Conservation (phyloP, 2,888 invertebrate genomes). For the Glaucopsyche alexis region DNA sequence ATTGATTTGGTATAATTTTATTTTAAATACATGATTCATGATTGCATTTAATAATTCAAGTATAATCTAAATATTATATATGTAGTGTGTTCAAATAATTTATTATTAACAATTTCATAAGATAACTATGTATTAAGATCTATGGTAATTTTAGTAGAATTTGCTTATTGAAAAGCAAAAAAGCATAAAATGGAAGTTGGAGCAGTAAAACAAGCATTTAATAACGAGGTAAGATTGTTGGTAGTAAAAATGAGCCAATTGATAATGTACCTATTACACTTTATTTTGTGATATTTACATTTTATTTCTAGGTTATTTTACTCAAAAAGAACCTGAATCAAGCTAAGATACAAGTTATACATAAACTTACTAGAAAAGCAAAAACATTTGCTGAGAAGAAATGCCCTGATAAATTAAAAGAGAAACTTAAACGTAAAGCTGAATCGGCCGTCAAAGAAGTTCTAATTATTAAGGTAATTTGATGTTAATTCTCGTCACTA, state of each 20-base stretch:
- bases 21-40: not conserved
- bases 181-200: conserved; percentile 66
- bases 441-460: conserved; percentile 70
- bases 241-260: not conserved
- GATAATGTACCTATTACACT: not conserved
- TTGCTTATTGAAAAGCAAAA: not conserved
- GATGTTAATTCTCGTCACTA: not conserved
- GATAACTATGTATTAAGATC: too few relatives aligned
- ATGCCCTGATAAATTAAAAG: conserved; percentile 58
- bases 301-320: conserved; percentile 61
- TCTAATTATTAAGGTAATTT: conserved; percentile 64
- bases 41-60: too few relatives aligned
- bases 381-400: conserved; percentile 65
- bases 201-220: conserved; percentile 73
- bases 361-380: conserved; percentile 70
- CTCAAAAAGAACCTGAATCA: conserved; percentile 67
- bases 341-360: conserved; percentile 67
- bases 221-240: conserved; percentile 60
- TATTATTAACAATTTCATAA: too few relatives aligned
- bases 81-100: too few relatives aligned
- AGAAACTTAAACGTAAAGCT: conserved; percentile 64
- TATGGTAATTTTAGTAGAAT: too few relatives aligned
- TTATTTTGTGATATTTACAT: conserved; percentile 15
- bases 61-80: too few relatives aligned
- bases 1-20: not conserved